These are phyloP conservation scores for Acronicta leporina DNA, from an alignment of 2,888 invertebrate genomes.

Conservation along the genomic window DNA sequence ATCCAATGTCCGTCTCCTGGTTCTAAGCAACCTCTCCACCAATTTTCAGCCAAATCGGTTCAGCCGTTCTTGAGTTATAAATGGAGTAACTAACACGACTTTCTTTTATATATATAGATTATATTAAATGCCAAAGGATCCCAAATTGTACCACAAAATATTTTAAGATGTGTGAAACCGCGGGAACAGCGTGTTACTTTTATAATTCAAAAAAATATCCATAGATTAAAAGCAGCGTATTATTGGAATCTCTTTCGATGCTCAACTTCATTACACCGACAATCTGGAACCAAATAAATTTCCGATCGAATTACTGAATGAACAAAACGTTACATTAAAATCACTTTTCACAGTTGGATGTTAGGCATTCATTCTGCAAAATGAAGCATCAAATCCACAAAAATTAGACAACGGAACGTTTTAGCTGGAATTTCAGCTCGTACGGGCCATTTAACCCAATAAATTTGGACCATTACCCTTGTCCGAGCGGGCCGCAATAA, in stretches of 20 bases:
- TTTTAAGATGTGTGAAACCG: too few relatives aligned
- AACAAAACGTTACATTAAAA: constrained; percentile 61
- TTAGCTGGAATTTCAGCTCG: constrained; percentile 79
- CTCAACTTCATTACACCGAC: constrained; percentile 32
- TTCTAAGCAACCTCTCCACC: too few relatives aligned
- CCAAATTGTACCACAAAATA: too few relatives aligned
- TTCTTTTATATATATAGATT: too few relatives aligned
- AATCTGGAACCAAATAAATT: constrained; percentile 45
- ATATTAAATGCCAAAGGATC: too few relatives aligned
- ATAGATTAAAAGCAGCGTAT: neutral
- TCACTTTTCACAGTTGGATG: constrained; percentile 52
- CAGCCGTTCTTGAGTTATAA: too few relatives aligned
- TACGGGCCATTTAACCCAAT: constrained; percentile 84
- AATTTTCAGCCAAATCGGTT: too few relatives aligned
- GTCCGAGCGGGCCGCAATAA: constrained; percentile 80
- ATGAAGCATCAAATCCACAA: constrained; percentile 81
- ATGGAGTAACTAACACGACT: too few relatives aligned
- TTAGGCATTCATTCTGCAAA: constrained; percentile 70
- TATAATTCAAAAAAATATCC: too few relatives aligned
- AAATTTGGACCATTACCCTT: constrained; percentile 86
- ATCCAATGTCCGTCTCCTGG: too few relatives aligned
- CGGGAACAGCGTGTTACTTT: too few relatives aligned
- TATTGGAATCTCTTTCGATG: neutral
- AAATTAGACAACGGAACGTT: constrained; percentile 85
- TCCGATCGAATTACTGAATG: constrained; percentile 52